Base-by-base conservation (phyloP, 1,140 invertebrate genomes). In the Listronotus oregonensis region DNA sequence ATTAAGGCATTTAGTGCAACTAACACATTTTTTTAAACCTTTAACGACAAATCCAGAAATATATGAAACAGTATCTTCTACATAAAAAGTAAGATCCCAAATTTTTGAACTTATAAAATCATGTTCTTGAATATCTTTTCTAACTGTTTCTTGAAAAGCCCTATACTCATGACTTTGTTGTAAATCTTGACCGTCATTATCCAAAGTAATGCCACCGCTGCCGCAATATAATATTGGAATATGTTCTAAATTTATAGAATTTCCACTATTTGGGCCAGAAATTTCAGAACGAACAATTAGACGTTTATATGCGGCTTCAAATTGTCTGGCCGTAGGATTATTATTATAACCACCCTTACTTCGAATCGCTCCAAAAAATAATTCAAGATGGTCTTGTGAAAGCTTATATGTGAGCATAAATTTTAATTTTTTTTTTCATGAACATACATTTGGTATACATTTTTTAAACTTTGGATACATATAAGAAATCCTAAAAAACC, bases 351-450 rank as follows among this genome's bases (percentile, higher is more conserved):
- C 75, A 12, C 75, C 73, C 66, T 56, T 46, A 50, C 51, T 50
- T 52, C 74, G 44, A 14, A 80, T 72, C 4, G 54, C 60, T 12
- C 61, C 44, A 70, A 80, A 81, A 65, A 80, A 76, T 6, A 74
- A 39, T 72, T 81, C 78, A 12, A 80, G 47, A 61, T 78, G 76
- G 66, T 81, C 78, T 65, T 80, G 77, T 12, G 69, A 74, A 4
- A 80, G 52, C 68, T 78, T 80, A 61, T 79, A 77, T 0, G 73
- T 75, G 43, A 74, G 39, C 14, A 78, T 37, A 62, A 75, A 75
- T 17, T 62, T 55, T 31, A 69, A 21, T 60, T 7, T 43, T 52
- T 15, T 32, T 69, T 68, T 47, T 62, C 46, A 49, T 57, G 44
- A 12, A 75, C 56, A 64, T 71, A 65, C 9, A 58, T 65, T 14